A percentile compares a stretch with the other conserved stretches of the same genome.
phyloP scores from a whole-genome alignment of 2,113 vertebrate genomes.

The Anas platyrhynchos region DNA sequence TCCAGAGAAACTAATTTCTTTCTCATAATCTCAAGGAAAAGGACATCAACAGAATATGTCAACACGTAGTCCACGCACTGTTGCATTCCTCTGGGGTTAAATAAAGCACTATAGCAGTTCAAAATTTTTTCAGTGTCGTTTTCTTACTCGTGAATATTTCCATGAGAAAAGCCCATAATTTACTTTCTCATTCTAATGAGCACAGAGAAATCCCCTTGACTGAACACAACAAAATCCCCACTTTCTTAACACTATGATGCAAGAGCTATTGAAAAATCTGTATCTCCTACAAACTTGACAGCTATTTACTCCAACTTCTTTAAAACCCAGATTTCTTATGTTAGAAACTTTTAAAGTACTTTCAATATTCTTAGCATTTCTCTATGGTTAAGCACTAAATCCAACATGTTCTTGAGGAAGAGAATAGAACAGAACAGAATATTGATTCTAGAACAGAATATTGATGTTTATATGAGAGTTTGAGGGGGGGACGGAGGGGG shows the following conservation, averaged over 20 bases:
- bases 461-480: neutral
- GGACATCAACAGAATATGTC: constrained; percentile 4
- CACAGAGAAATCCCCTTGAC: constrained; percentile 32
- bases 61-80: constrained; percentile 3
- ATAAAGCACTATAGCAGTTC: neutral
- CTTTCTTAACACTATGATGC: neutral
- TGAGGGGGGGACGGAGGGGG: no score
- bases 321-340: neutral
- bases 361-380: neutral
- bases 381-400: neutral
- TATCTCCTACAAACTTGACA: neutral
- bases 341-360: neutral
- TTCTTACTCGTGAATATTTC: constrained; percentile 21
- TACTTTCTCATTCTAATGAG: constrained; percentile 54
- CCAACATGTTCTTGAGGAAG: neutral
- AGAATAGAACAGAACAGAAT: neutral
- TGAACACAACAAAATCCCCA: constrained; percentile 27
- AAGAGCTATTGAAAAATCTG: neutral
- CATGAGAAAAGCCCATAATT: constrained; percentile 50
- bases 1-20: neutral
- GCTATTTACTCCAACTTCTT: neutral
- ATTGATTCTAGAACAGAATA: neutral
- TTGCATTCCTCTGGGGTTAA: constrained; percentile 25
- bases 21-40: neutral
- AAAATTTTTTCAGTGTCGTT: constrained; percentile 17